Evolutionary conservation across 1,140 invertebrate species (phyloP).

Genomic region (Zaprionus taronus): DNA sequence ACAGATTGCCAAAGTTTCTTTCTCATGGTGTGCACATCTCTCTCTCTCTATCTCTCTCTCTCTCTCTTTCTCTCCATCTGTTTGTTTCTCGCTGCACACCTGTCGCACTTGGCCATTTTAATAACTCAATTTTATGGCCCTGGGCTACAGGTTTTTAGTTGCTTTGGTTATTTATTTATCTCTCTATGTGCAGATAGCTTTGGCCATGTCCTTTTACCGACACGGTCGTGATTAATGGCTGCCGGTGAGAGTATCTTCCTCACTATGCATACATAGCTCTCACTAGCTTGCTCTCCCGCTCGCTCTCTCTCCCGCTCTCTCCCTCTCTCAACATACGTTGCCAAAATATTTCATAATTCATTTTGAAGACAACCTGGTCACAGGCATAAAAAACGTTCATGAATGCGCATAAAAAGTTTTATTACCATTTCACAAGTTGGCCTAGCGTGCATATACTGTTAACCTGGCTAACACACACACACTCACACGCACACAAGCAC

Average conservation of each 20-base stretch:
- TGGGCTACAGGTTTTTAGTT: conserved; percentile 54
- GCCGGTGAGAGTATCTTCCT: conserved; percentile 23
- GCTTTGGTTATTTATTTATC: conserved; percentile 58
- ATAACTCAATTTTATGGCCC: conserved; percentile 74
- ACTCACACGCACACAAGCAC: background rate
- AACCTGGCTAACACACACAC: conserved; percentile 19
- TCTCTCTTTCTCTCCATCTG: conserved; percentile 24
- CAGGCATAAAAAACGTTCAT: conserved; percentile 70
- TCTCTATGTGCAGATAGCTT: conserved; percentile 42
- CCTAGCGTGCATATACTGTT: conserved; percentile 29
- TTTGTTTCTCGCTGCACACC: conserved; percentile 37
- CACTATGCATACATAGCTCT: background rate
- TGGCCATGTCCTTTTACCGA: conserved; percentile 62
- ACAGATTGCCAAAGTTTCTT: conserved; percentile 54
- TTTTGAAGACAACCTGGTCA: conserved; percentile 45
- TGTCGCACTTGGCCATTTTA: conserved; percentile 59
- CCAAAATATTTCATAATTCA: conserved; percentile 78
- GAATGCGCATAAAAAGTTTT: conserved; percentile 67
- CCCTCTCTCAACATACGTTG: conserved; percentile 44
- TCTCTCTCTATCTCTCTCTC: conserved; percentile 15
- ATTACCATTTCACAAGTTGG: conserved; percentile 68
- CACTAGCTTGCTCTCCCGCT: background rate
- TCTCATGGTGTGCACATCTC: background rate
- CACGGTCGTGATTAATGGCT: conserved; percentile 61
- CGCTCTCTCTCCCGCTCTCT: background rate